phyloP scores from a whole-genome alignment of 2,888 invertebrate species.

The Scaeva pyrastri region DNA sequence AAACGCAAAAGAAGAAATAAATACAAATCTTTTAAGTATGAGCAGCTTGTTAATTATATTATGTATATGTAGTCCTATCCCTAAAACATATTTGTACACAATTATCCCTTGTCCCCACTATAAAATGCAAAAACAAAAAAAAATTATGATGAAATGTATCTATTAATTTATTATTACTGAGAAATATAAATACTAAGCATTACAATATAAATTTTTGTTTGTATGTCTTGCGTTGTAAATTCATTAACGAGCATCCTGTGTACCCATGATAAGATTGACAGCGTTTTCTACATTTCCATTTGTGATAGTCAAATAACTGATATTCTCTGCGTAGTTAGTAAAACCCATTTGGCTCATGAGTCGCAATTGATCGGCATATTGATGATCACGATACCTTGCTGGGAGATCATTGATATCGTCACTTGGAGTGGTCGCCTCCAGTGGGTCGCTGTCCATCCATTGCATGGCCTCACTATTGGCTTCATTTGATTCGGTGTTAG shows the following conservation, averaged over 20 bases:
- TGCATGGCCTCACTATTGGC: slow-evolving; percentile 61
- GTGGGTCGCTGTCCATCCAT: slow-evolving; percentile 78
- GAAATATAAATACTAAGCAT: slow-evolving; percentile 69
- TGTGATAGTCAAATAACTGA: slow-evolving; percentile 91
- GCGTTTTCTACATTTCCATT: slow-evolving; percentile 96
- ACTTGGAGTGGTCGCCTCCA: slow-evolving; percentile 42
- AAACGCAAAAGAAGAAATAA: background rate
- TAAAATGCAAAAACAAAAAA: slow-evolving; percentile 13
- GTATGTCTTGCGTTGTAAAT: background rate
- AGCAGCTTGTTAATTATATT: slow-evolving; percentile 31
- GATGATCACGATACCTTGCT: slow-evolving; percentile 80
- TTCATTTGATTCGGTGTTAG: slow-evolving; percentile 68
- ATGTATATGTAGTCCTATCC: slow-evolving; percentile 23
- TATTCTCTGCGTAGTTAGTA: slow-evolving; percentile 91
- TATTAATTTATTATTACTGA: slow-evolving; percentile 75
- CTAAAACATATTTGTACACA: slow-evolving; percentile 45
- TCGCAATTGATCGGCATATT: slow-evolving; percentile 86
- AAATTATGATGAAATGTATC: slow-evolving; percentile 68
- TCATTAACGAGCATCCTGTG: slow-evolving; percentile 78
- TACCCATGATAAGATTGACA: slow-evolving; percentile 92
- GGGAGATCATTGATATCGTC: slow-evolving; percentile 79
- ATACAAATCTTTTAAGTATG: background rate
- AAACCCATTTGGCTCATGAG: slow-evolving; percentile 97
- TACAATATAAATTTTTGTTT: slow-evolving; percentile 41
- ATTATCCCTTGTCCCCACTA: slow-evolving; percentile 30